Evolutionary conservation across 1,140 invertebrate genomes (phyloP).

Genomic region (Andricus grossulariae): DNA sequence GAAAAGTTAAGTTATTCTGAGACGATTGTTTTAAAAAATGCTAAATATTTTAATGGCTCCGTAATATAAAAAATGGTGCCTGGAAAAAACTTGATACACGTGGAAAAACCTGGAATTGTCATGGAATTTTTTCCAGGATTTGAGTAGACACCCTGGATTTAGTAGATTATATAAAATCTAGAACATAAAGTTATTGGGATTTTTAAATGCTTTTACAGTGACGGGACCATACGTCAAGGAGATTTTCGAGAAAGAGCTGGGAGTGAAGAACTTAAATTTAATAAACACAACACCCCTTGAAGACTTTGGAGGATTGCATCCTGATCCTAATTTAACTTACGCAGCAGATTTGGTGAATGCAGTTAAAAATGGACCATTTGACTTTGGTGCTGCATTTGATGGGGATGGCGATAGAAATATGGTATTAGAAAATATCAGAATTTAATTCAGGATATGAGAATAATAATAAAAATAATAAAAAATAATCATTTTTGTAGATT

Average conservation of each 20-base stretch:
- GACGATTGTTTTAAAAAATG: too few species aligned
- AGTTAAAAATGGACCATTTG: slow-evolving; percentile 87
- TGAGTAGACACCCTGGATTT: not conserved
- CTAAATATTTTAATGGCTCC: too few species aligned
- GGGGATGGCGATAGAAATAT: slow-evolving; percentile 89
- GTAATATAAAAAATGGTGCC: too few species aligned
- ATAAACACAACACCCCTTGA: slow-evolving; percentile 87
- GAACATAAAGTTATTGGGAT: slow-evolving; percentile 32
- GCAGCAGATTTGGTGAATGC: slow-evolving; percentile 90
- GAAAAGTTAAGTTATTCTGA: not conserved
- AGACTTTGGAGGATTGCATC: slow-evolving; percentile 98
- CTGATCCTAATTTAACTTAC: slow-evolving; percentile 99
- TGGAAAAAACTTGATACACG: too few species aligned
- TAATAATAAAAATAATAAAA: not conserved
- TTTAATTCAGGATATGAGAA: not conserved
- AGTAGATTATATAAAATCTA: slow-evolving; percentile 26
- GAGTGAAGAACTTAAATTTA: slow-evolving; percentile 82
- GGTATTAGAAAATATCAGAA: slow-evolving; percentile 53
- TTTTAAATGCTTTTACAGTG: slow-evolving; percentile 77
- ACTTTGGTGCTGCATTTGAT: slow-evolving; percentile 99
- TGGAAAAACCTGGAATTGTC: too few species aligned
- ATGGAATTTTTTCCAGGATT: too few species aligned
- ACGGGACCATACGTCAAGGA: slow-evolving; percentile 96
- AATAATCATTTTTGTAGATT: slow-evolving; percentile 79
- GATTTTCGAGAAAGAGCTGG: slow-evolving; percentile 93